A percentile compares a stretch with the other conserved stretches of the same genome.
Evolutionary conservation across 2,797 vertebrate genomes (phyloP).

Genomic region (Pseudomugil gertrudae): DNA sequence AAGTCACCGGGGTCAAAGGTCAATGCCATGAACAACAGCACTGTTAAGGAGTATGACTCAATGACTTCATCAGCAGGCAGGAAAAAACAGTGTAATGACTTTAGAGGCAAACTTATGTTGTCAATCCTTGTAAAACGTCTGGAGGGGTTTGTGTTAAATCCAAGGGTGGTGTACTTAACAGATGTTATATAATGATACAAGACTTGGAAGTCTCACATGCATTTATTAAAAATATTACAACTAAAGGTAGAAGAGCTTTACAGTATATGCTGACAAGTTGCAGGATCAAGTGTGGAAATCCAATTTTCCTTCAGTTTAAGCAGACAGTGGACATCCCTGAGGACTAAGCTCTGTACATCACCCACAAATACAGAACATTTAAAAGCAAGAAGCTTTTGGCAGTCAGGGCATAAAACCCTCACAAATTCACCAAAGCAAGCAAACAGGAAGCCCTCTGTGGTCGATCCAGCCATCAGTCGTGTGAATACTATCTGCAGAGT

Average conservation of each 20-base stretch:
- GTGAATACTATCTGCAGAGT: conserved; percentile 32
- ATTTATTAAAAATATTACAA: conserved; percentile 39
- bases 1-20: conserved; percentile 14
- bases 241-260: conserved; percentile 16
- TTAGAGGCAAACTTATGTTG: conserved; percentile 27
- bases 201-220: conserved; percentile 26
- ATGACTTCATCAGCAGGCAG: conserved; percentile 7
- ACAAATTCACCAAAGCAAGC: conserved; percentile 26
- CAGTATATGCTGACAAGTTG: conserved; percentile 43
- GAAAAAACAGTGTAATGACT: conserved; percentile 9
- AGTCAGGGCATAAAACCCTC: conserved; percentile 31
- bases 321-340: conserved; percentile 29
- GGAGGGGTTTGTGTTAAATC: conserved; percentile 15
- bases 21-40: conserved; percentile 12
- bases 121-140: conserved; percentile 33
- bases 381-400: conserved; percentile 27
- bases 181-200: conserved; percentile 23
- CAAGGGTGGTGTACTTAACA: conserved; percentile 32
- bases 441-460: conserved; percentile 18
- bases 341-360: conserved; percentile 47
- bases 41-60: conserved; percentile 1
- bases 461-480: conserved; percentile 35
- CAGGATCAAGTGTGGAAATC: conserved; percentile 36
- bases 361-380: conserved; percentile 31
- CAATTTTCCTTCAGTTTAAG: conserved; percentile 36